Conservation (phyloP, 1,140 invertebrate species). For the Campoletis sonorensis region DNA sequence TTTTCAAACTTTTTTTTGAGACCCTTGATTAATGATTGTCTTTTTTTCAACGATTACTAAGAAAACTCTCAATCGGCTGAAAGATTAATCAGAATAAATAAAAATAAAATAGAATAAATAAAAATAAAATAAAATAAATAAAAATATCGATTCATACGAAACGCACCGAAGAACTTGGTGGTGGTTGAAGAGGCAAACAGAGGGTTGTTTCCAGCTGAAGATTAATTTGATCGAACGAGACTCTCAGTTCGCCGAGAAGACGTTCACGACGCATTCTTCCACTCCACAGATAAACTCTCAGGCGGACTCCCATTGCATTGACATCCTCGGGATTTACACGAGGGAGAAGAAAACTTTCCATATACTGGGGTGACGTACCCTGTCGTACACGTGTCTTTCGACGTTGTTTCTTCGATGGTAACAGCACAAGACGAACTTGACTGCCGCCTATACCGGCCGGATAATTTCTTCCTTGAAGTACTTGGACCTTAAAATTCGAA, state of each 20-base stretch:
- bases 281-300: slow-evolving; percentile 86
- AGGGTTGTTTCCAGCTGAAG: slow-evolving; percentile 92
- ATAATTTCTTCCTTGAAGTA: slow-evolving; percentile 91
- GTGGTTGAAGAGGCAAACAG: slow-evolving; percentile 90
- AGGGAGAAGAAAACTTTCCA: slow-evolving; percentile 94
- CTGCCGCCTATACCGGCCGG: slow-evolving; percentile 84
- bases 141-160: too few species aligned
- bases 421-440: slow-evolving; percentile 90
- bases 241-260: slow-evolving; percentile 92
- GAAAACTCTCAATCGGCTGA: too few species aligned
- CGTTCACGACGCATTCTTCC: slow-evolving; percentile 93
- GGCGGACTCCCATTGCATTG: slow-evolving; percentile 91
- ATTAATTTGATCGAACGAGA: slow-evolving; percentile 92
- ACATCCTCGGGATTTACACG: slow-evolving; percentile 96
- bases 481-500: slow-evolving; percentile 78
- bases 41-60: too few species aligned
- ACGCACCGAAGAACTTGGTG: slow-evolving; percentile 82
- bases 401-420: slow-evolving; percentile 94
- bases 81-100: too few species aligned
- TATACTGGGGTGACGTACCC: slow-evolving; percentile 92
- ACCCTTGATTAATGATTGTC: too few species aligned
- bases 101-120: too few species aligned
- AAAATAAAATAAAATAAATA: too few species aligned
- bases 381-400: slow-evolving; percentile 94
- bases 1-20: too few species aligned